Evolutionary conservation across 2,113 vertebrate species (phyloP).

Genomic region (Aspidoscelis tigris): DNA sequence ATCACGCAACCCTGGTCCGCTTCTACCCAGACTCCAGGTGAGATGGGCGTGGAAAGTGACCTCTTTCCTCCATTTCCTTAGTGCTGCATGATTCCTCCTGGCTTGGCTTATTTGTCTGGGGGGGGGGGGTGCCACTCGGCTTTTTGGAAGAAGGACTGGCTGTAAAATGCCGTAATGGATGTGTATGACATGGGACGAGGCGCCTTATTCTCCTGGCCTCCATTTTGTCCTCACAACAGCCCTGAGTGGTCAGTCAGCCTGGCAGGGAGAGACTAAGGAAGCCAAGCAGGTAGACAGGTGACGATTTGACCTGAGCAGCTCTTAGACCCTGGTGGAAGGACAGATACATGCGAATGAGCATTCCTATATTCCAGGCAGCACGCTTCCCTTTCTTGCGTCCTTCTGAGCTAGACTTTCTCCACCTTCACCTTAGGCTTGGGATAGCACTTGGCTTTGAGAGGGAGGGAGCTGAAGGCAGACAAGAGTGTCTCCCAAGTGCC

Average conservation of each 20-base stretch:
- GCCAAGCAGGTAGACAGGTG: background rate
- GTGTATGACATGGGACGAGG: no score
- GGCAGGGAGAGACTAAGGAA: background rate
- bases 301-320: background rate
- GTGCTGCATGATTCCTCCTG: background rate
- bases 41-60: background rate
- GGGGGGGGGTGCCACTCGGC: no score
- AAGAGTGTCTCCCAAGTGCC: background rate
- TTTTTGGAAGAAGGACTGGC: no score
- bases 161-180: no score
- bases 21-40: constrained; percentile 95
- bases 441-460: background rate
- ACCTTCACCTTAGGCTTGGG: background rate
- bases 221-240: no score
- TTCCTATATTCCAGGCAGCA: no score
- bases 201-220: no score
- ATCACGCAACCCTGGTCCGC: constrained; percentile 88
- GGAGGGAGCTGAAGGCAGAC: background rate
- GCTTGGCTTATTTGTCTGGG: no score
- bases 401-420: background rate
- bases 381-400: background rate
- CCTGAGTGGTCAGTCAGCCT: background rate
- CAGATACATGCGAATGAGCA: no score
- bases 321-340: background rate
- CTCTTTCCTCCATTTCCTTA: background rate